Percentiles rank a stretch among this genome's conserved stretches.
Evolutionary conservation across 1,140 invertebrate genomes (phyloP).

Genomic region (Wiebesia pumilae): DNA sequence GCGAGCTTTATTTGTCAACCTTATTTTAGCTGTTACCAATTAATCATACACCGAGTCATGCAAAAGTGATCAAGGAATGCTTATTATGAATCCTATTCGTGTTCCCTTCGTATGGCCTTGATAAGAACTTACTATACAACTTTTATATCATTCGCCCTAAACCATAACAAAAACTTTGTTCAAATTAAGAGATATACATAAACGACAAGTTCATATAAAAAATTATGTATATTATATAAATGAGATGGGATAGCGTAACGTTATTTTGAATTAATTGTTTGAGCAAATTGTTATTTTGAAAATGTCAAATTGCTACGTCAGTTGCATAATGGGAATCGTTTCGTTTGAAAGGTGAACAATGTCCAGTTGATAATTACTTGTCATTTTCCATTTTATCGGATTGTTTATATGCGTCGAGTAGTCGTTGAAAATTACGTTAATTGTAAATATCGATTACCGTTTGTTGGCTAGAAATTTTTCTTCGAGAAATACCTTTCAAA

Average conservation of each 20-base stretch:
- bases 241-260: neutral
- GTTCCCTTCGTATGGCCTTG: slow-evolving; percentile 53
- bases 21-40: neutral
- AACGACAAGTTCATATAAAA: neutral
- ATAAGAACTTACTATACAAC: slow-evolving; percentile 52
- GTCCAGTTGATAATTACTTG: too few species aligned
- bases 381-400: too few species aligned
- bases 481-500: neutral
- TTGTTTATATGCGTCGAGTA: too few species aligned
- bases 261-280: too few species aligned
- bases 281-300: slow-evolving; percentile 1
- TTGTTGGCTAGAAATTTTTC: too few species aligned
- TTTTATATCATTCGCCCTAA: slow-evolving; percentile 54
- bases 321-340: too few species aligned
- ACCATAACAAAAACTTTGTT: slow-evolving; percentile 38
- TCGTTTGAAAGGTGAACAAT: too few species aligned
- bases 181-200: slow-evolving; percentile 5
- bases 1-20: slow-evolving; percentile 7
- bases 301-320: slow-evolving; percentile 11
- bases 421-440: too few species aligned
- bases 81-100: slow-evolving; percentile 49
- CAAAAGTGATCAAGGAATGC: slow-evolving; percentile 29
- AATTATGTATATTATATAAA: neutral
- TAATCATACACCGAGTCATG: neutral
- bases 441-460: too few species aligned